Base-by-base conservation (phyloP, 2,888 invertebrate genomes). In the Hydrotaea diabolus region DNA sequence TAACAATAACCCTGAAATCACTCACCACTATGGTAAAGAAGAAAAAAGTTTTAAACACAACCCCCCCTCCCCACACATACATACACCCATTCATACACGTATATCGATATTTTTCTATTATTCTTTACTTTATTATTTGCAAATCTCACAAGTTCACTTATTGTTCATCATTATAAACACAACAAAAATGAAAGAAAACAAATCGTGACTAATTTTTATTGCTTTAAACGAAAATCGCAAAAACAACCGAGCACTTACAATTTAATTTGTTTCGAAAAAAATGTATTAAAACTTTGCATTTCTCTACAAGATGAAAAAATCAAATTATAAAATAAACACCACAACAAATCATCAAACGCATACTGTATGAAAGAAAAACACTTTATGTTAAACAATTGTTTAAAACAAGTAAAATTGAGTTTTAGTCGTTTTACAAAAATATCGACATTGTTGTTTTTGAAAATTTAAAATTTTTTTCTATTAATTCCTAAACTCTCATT, bases 81-180 rank as follows among this genome's bases (percentile, higher is more conserved):
- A 21, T 19, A n/a, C 7, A 55, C 55, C 19, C 55, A 19, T 21
- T 1, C 21, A 55, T 55, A 19, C 17, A 55, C 55, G 17, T 55
- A 55, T 55, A 55, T 36, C 49, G 1, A 55, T 21, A 55, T 36
- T 64, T 69, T 75, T 26, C 43, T 15, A 55, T 55, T 77, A 69
- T 59, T 69, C 26, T n/a, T 43, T 69, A 77, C 39, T 26, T 39
- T 71, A 9, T 46, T 31, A 23, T 69, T 64, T 55, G 39, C 64
- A 39, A 62, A 64, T 71, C 43, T 82, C 78, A 75, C 80, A 77
- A 80, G 80, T 80, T 80, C 79, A 83, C 79, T 79, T 59, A 23
- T 59, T 23, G 15, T 23, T 59, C 23, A 15, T 59, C 75, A 72
- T 73, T 76, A 26, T 23, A 77, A 43, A n/a, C n/a, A n/a, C n/a